phyloP scores from a whole-genome alignment of 2,888 invertebrate genomes.

The Enchytraeus crypticus region DNA sequence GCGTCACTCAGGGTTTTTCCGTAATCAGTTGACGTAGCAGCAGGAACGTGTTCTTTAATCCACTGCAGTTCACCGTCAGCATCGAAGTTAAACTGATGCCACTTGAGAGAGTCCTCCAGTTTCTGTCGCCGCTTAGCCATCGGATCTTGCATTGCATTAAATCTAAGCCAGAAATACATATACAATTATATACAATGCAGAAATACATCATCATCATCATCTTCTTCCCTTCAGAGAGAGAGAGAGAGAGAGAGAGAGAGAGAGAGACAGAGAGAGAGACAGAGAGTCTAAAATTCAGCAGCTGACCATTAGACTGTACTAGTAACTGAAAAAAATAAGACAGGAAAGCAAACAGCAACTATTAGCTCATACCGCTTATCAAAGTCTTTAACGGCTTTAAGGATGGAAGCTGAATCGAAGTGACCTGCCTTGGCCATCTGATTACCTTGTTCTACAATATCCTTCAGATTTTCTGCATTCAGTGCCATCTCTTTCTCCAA shows the following conservation, averaged over 20 bases:
- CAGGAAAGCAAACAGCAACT: no score
- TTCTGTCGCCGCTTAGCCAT: conserved; percentile 64
- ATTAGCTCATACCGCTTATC: conserved; percentile 54
- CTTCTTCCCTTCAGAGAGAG: no score
- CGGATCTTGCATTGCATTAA: conserved; percentile 65
- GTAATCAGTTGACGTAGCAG: conserved; percentile 62
- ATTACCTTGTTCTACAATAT: conserved; percentile 66
- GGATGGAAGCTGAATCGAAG: conserved; percentile 81
- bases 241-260: no score
- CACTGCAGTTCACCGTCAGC: conserved; percentile 85
- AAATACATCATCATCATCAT: no score
- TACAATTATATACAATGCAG: no score
- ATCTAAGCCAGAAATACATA: conserved; percentile 42
- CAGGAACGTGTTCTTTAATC: conserved; percentile 80
- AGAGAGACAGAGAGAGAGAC: no score
- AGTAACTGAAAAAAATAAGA: no score
- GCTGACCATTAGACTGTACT: no score
- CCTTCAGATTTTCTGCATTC: conserved; percentile 72
- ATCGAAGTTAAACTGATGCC: conserved; percentile 88
- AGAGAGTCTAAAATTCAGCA: no score
- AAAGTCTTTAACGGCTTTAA: conserved; percentile 66
- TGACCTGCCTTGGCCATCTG: conserved; percentile 88
- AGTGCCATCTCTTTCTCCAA: conserved; percentile 75
- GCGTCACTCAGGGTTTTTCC: conserved; percentile 84
- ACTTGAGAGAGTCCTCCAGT: conserved; percentile 77